Conservation (phyloP, 1,140 invertebrate genomes). For the Zaprionus ornatus region DNA sequence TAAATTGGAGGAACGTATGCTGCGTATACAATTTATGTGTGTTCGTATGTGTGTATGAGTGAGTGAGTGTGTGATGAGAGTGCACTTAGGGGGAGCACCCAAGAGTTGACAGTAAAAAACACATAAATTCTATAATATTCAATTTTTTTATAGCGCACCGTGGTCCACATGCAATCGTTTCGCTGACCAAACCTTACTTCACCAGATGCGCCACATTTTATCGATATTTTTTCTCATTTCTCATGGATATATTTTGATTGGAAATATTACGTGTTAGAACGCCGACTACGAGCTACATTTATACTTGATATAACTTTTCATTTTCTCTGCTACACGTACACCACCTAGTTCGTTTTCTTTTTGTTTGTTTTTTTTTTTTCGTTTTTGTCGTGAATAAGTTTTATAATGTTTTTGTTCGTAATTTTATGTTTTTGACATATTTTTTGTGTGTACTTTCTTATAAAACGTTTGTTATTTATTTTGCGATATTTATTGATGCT, state of each 20-base stretch:
- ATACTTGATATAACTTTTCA: constrained; percentile 43
- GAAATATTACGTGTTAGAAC: constrained; percentile 54
- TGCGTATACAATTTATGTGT: constrained; percentile 41
- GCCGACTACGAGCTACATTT: constrained; percentile 63
- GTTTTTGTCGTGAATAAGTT: constrained; percentile 7
- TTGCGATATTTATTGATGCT: constrained; percentile 25
- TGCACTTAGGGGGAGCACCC: constrained; percentile 35
- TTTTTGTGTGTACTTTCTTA: constrained; percentile 23
- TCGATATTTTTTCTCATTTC: constrained; percentile 25
- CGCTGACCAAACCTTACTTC: constrained; percentile 36
- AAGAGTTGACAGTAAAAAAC: constrained; percentile 53
- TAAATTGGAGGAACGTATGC: constrained; percentile 64
- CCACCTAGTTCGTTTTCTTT: constrained; percentile 26
- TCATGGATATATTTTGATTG: constrained; percentile 59
- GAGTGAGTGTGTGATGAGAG: constrained; percentile 11
- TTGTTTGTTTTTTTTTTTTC: constrained; percentile 8
- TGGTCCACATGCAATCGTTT: constrained; percentile 21
- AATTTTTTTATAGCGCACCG: constrained; percentile 41
- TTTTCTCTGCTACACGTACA: constrained; percentile 37
- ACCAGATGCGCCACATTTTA: constrained; percentile 38
- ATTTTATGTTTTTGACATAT: constrained; percentile 31
- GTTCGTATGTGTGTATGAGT: constrained; percentile 13
- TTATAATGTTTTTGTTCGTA: constrained; percentile 27
- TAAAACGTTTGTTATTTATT: constrained; percentile 25
- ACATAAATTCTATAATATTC: constrained; percentile 53